Evolutionary conservation across 2,113 vertebrate genomes (phyloP), one percentile per base, ranked within the genome.

Genomic region (Aplodontia rufa): DNA sequence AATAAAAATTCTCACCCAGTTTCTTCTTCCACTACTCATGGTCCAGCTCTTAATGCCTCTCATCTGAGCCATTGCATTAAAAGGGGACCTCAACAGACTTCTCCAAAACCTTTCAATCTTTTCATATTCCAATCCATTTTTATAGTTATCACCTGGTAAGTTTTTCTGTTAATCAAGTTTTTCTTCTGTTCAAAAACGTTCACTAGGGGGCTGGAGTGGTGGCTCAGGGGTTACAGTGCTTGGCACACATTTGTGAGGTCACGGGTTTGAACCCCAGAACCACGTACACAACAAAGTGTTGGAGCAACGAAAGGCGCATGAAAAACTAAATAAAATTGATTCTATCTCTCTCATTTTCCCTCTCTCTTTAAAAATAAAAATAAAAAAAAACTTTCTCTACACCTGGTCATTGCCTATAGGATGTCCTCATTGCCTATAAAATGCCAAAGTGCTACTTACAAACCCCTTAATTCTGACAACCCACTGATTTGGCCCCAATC

Each of bases 171-270:
- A 58, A 88, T 69, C 42, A 64, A 71, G 53, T 53, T 80, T 97
- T 89, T 84, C 66, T 89, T 93, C n/a, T 84, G 71, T 80, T 91
- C 51, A 55, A 35, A 90, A 66, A n/a, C 64, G 22, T 84, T 95
- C 49, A 53, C 26, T 58, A 58, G n/a, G n/a, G n/a, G n/a, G n/a
- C n/a, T n/a, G n/a, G n/a, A n/a, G n/a, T n/a, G n/a, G n/a, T n/a
- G n/a, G n/a, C n/a, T n/a, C n/a, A n/a, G n/a, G n/a, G n/a, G n/a
- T n/a, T n/a, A n/a, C n/a, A n/a, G n/a, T n/a, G n/a, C n/a, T n/a
- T n/a, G n/a, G n/a, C n/a, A n/a, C n/a, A n/a, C n/a, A n/a, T n/a
- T n/a, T n/a, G n/a, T n/a, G n/a, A n/a, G n/a, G n/a, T n/a, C n/a
- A n/a, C n/a, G n/a, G n/a, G n/a, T n/a, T n/a, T n/a, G n/a, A n/a